These are phyloP conservation scores for Mungos mungo DNA, from an alignment of 2,113 vertebrate genomes.

Conservation along the genomic window DNA sequence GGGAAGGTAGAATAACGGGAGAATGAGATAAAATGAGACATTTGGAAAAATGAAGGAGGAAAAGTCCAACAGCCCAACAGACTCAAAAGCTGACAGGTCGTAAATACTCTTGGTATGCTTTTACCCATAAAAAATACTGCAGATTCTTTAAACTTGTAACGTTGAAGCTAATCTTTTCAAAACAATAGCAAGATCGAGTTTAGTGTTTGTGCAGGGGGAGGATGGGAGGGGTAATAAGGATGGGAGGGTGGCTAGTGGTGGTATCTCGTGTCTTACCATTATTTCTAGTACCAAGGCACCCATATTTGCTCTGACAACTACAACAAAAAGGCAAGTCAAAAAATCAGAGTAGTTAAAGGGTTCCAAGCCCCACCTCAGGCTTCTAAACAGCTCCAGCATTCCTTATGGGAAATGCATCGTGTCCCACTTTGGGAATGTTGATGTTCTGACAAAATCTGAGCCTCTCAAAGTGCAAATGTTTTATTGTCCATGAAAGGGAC, in stretches of 20 bases:
- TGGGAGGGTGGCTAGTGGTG: neutral
- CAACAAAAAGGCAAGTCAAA: neutral
- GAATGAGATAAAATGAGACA: neutral
- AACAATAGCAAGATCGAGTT: neutral
- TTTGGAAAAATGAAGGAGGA: neutral
- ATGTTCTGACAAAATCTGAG: conserved; percentile 43
- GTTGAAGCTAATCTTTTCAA: conserved; percentile 20
- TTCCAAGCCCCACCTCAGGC: neutral
- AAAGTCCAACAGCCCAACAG: neutral
- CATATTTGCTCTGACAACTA: neutral
- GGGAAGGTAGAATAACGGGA: neutral
- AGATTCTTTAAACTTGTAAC: conserved; percentile 8
- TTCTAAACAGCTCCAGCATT: neutral
- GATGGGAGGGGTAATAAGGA: accelerated
- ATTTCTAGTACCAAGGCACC: neutral
- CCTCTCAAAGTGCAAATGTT: conserved; percentile 57
- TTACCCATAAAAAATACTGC: neutral
- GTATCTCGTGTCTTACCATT: neutral
- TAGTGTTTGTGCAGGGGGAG: neutral
- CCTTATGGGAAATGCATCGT: neutral
- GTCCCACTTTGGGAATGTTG: conserved; percentile 17
- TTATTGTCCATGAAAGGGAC: conserved; percentile 57
- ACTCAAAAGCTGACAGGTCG: neutral
- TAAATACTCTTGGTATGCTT: neutral
- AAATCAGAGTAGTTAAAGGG: neutral